These are phyloP conservation scores for Luscinia luscinia DNA, from an alignment of 2,797 vertebrate genomes.

Conservation along the genomic window DNA sequence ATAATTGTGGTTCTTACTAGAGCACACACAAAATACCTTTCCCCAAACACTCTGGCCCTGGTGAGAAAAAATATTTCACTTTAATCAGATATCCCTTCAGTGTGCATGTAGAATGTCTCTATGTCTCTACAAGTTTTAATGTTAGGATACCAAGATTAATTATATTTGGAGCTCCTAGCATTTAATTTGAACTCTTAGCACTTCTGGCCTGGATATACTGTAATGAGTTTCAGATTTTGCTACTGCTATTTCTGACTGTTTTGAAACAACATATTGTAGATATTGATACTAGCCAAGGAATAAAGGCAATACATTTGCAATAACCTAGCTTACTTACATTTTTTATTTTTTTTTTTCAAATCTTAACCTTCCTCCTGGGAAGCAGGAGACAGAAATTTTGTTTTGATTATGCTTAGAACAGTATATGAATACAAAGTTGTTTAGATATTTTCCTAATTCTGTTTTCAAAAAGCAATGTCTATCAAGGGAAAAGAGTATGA, in stretches of 20 bases:
- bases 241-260: not conserved
- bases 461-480: not conserved
- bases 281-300: not conserved
- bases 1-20: not conserved
- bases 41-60: not conserved
- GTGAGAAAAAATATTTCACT: not conserved
- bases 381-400: not conserved
- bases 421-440: not conserved
- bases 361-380: not conserved
- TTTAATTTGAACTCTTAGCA: not conserved
- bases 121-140: not conserved
- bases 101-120: not conserved
- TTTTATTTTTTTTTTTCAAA: not conserved
- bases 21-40: not conserved
- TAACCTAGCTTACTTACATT: not conserved
- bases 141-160: not conserved
- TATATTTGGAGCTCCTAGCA: not conserved
- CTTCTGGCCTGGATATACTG: not conserved
- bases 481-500: rapidly evolving
- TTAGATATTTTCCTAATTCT: not conserved
- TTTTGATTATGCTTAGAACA: not conserved
- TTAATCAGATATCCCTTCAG: not conserved
- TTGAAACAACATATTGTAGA: not conserved
- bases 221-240: not conserved
- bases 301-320: not conserved